Base-by-base conservation (phyloP, 1,140 invertebrate genomes). In the Diplogasteroides magnus region DNA sequence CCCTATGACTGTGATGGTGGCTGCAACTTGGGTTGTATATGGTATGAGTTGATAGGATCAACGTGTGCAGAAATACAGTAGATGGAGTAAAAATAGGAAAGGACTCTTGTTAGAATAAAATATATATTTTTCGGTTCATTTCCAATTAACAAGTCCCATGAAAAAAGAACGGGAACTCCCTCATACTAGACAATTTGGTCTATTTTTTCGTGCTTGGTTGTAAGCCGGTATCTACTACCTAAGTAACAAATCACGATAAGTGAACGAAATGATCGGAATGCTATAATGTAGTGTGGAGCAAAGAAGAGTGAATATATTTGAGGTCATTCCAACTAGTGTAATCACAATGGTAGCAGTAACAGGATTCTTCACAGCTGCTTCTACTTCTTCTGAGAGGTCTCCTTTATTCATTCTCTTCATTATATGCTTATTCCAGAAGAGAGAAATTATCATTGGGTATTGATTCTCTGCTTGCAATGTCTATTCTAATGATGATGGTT, bases 361-460 rank as follows among this genome's bases (percentile, higher is more conserved):
- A 31, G 80, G 80, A n/a, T 82, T 82, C 70, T 82, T 82, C 66
- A 83, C 80, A n/a, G 82, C 80, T 15, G 80, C 80, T n/a, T 82
- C 81, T 27, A 82, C 80, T 14, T 77, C 72, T 60, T 82, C 77
- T 26, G 80, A 82, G 71, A 60, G 69, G 69, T 71, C 3, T 31
- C n/a, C 29, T 23, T 25, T 14, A 59, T 29, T n/a, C n/a, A n/a
- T 32, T 64, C 23, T 11, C 63, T 32, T 25, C 19, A 48, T 19
- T 15, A 11, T 19, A 48, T 6, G 14, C 11, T 2, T n/a, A 28
- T 71, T 67, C 13, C 56, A 71, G 80, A 61, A 31, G 79, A 3
- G 80, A 82, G 65, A 82, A 82, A 31, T 67, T 82, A 14, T 76
- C 72, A 26, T 70, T 82, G 2, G 80, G 80, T 32, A 82, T 82